These are phyloP conservation scores for Pyrocephalus nanus DNA, from an alignment of 2,797 vertebrate species.

Conservation along the genomic window DNA sequence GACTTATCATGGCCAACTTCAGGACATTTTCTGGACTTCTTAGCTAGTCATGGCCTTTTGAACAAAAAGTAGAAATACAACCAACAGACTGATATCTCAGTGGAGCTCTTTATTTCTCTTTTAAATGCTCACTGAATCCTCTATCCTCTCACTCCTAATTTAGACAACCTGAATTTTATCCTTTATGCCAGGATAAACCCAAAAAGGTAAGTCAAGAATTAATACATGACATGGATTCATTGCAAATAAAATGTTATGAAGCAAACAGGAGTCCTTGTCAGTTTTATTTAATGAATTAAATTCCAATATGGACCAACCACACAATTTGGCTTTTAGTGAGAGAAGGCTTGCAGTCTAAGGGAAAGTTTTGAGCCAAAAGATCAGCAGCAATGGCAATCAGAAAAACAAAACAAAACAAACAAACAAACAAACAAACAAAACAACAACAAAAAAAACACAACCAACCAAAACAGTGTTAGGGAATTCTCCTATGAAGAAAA, in stretches of 20 bases:
- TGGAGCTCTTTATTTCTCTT: neutral
- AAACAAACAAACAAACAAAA: neutral
- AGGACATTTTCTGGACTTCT: neutral
- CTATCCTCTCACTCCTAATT: neutral
- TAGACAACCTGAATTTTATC: neutral
- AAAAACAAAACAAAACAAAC: neutral
- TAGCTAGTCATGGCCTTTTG: neutral
- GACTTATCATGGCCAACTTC: neutral
- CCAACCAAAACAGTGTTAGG: neutral
- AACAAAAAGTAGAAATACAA: neutral
- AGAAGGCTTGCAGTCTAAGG: neutral
- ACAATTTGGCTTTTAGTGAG: neutral
- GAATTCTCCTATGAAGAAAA: neutral
- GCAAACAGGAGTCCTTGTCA: neutral
- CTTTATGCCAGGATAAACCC: neutral
- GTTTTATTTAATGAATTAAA: neutral
- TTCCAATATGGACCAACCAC: neutral
- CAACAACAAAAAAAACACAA: neutral
- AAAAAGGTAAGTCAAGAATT: neutral
- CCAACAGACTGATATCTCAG: neutral
- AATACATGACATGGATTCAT: neutral
- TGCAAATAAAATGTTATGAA: neutral
- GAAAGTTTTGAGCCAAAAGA: neutral
- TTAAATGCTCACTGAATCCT: fast-evolving
- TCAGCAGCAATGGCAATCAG: neutral